Base-by-base conservation (phyloP, 2,113 vertebrate genomes). In the Nothoprocta perdicaria region DNA sequence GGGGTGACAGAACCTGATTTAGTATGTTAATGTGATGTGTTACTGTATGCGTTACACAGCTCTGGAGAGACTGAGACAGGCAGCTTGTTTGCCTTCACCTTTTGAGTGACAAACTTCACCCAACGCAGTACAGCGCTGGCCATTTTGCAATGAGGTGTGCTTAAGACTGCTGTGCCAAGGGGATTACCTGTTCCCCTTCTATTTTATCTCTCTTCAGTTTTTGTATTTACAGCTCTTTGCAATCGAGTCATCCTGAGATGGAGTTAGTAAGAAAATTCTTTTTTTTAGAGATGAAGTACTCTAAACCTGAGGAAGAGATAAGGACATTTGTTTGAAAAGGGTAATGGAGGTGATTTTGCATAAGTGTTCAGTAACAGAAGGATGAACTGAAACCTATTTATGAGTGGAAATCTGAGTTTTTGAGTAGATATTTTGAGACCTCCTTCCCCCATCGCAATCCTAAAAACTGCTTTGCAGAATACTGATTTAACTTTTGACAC, bases 1-100 rank as follows among this genome's bases (percentile, higher is more conserved):
- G 57, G 87, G 19, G 0, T 84, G 90, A 67, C 69, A 75, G 69
- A 94, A 82, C 76, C 88, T 95, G 79, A 95, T 96, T 96, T 96
- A 6, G 0, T 87, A 87, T 90, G 93, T 80, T 96, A 86, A 95
- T 92, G 58, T 91, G 86, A 78, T 15, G 13, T 79, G 79, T 75
- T 96, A 60, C 81, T 35, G 6, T 92, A 33, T 90, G 88, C 77
- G 61, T 95, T 94, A 92, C 46, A 55, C 61, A 83, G 58, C 90
- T 91, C 19, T 0, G 88, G 89, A 94, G 91, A 82, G 85, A 17
- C 55, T 14, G 38, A 81, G 74, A 77, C 6, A 38, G 95, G 89
- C 76, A 91, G 29, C 45, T 80, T 62, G 33, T 75, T 96, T 93
- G 50, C 45, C 26, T 8, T 72, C 46, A 11, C 65, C n/a, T 84